Evolutionary conservation across 2,888 invertebrate species (phyloP).

Genomic region (Alsophila aescularia): DNA sequence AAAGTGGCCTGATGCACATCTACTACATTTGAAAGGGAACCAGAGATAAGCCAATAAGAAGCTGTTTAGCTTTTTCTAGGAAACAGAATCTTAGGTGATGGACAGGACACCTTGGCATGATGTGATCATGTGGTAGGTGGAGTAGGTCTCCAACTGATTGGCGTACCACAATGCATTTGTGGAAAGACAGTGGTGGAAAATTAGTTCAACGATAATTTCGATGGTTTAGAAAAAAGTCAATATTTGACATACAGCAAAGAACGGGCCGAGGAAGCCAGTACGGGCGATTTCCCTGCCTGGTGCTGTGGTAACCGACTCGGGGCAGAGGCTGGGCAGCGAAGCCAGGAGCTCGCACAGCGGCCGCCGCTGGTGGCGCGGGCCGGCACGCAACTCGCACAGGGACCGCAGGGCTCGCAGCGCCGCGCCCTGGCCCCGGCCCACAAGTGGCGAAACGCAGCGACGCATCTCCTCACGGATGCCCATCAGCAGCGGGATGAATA

Average conservation of each 20-base stretch:
- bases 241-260: slow-evolving; percentile 87
- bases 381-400: slow-evolving; percentile 91
- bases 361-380: slow-evolving; percentile 86
- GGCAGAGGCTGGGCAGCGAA: slow-evolving; percentile 85
- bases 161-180: no score
- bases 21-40: no score
- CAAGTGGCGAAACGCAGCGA: slow-evolving; percentile 87
- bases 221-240: no score
- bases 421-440: slow-evolving; percentile 87
- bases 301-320: slow-evolving; percentile 89
- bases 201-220: no score
- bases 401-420: slow-evolving; percentile 90
- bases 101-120: no score
- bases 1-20: no score
- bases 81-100: no score
- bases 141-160: no score
- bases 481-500: slow-evolving; percentile 72
- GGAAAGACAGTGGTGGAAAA: no score
- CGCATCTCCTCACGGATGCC: slow-evolving; percentile 84
- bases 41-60: no score
- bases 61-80: no score
- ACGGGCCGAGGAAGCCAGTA: slow-evolving; percentile 95
- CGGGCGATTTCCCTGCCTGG: slow-evolving; percentile 94
- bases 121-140: no score
- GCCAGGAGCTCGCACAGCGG: slow-evolving; percentile 86